phyloP scores from a whole-genome alignment of 2,113 vertebrate genomes.

The Gambusia affinis region DNA sequence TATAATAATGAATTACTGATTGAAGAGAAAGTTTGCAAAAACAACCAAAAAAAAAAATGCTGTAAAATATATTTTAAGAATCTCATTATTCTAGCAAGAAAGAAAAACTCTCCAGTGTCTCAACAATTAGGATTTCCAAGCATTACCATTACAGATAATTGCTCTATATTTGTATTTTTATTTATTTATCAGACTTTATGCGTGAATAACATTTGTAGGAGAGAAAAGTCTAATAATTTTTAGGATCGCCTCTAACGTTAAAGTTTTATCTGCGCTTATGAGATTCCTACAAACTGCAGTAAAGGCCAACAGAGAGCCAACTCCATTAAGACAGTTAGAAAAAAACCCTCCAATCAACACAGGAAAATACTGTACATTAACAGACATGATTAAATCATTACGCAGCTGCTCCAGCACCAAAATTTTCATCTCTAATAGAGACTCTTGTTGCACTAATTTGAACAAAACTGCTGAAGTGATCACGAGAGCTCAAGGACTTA shows the following conservation, averaged over 20 bases:
- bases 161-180: too few relatives aligned
- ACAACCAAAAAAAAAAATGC: too few relatives aligned
- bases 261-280: slow-evolving; percentile 14
- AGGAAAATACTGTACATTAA: slow-evolving; percentile 21
- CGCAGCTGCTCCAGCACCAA: slow-evolving; percentile 20
- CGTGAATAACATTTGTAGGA: not conserved
- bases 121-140: too few relatives aligned
- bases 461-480: slow-evolving; percentile 60
- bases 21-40: too few relatives aligned
- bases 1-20: too few relatives aligned
- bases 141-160: too few relatives aligned
- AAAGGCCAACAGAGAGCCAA: not conserved
- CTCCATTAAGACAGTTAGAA: slow-evolving; percentile 18
- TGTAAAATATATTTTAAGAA: too few relatives aligned
- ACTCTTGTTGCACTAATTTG: slow-evolving; percentile 48
- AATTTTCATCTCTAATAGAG: slow-evolving; percentile 41
- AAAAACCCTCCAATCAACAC: slow-evolving; percentile 24
- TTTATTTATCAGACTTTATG: too few relatives aligned
- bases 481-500: slow-evolving; percentile 47
- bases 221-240: slow-evolving; percentile 16
- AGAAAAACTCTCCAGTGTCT: too few relatives aligned
- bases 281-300: slow-evolving; percentile 3
- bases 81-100: too few relatives aligned
- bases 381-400: slow-evolving; percentile 49
- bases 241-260: slow-evolving; percentile 15